These are phyloP conservation scores for Pomatostomus ruficeps DNA, from an alignment of 2,113 vertebrate genomes.

Conservation along the genomic window DNA sequence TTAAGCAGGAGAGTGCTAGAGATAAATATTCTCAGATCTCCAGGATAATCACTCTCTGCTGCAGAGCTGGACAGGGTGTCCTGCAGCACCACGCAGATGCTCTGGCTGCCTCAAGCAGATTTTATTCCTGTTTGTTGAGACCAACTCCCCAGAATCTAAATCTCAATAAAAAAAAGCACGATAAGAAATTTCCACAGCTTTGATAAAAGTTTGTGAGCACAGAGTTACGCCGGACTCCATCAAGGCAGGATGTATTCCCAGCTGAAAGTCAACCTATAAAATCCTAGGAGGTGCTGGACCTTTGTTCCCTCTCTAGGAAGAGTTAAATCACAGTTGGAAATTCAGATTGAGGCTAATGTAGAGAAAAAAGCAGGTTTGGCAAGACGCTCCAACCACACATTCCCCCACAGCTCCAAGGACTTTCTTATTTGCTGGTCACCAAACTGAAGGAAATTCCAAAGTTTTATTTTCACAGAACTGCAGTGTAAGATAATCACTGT, in stretches of 20 bases:
- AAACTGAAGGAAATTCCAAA: constrained; percentile 61
- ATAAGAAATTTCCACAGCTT: not conserved
- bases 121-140: not conserved
- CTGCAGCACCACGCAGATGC: not conserved
- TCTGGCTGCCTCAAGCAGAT: not conserved
- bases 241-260: not conserved
- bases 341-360: not conserved
- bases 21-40: constrained; percentile 7
- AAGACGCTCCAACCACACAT: constrained; percentile 34
- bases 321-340: constrained; percentile 12
- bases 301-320: not conserved
- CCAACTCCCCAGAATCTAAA: not conserved
- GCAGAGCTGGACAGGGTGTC: not conserved
- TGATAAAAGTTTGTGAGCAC: not conserved
- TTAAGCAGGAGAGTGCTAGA: not conserved
- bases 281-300: not conserved
- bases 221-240: not conserved
- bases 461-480: constrained; percentile 16
- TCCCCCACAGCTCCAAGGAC: not conserved
- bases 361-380: constrained; percentile 23
- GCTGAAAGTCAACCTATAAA: not conserved
- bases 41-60: not conserved
- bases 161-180: not conserved
- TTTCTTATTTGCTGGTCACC: constrained; percentile 41
- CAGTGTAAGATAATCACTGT: constrained; percentile 18